phyloP scores from a whole-genome alignment of 2,113 vertebrate species.

The Chionomys nivalis region DNA sequence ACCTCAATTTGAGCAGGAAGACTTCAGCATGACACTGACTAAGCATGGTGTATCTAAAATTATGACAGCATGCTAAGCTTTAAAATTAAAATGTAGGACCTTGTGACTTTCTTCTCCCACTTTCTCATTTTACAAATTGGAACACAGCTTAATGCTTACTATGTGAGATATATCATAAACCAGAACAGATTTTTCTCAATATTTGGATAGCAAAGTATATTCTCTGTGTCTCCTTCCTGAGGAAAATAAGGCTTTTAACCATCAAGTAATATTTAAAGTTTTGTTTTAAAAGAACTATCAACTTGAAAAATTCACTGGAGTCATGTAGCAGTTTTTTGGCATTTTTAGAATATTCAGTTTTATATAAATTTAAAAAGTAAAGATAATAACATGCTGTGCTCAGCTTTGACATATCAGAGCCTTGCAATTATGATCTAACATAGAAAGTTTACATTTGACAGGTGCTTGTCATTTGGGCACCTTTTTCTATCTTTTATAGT shows the following conservation, averaged over 20 bases:
- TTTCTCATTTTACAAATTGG: background rate
- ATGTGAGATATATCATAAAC: background rate
- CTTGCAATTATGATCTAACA: background rate
- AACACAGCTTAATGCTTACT: background rate
- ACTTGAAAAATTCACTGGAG: background rate
- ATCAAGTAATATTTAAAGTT: background rate
- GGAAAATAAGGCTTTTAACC: background rate
- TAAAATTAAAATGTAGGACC: constrained; percentile 46
- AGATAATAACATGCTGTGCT: background rate
- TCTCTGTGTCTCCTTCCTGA: background rate
- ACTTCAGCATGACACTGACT: background rate
- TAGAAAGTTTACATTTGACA: background rate
- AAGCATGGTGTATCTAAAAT: constrained; percentile 30
- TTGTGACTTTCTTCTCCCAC: background rate
- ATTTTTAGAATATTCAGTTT: background rate
- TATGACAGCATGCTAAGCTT: constrained; percentile 34
- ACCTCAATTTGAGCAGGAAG: background rate
- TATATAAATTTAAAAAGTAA: constrained; percentile 18
- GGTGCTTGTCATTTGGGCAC: background rate
- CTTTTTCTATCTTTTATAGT: background rate
- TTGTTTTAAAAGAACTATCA: background rate
- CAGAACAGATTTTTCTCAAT: background rate
- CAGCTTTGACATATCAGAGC: background rate
- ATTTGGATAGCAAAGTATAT: background rate
- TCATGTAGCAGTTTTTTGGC: background rate